A percentile compares a stretch with the other conserved stretches of the same genome.
phyloP scores from a whole-genome alignment of 2,113 vertebrate genomes.

The Montifringilla adamsi region DNA sequence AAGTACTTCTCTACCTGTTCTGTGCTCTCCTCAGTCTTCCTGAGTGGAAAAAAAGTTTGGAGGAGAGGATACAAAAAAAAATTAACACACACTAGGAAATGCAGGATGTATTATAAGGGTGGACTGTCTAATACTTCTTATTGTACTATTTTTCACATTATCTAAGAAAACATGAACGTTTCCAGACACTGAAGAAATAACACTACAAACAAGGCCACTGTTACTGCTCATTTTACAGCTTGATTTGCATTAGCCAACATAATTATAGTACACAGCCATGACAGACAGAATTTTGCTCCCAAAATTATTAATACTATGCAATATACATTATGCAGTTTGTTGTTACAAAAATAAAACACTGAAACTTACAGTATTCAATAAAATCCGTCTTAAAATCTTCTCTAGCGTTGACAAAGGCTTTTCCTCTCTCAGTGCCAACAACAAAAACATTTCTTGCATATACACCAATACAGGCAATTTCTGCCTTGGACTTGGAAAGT shows the following conservation, averaged over 20 bases:
- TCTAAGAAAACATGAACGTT: neutral
- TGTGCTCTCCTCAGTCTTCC: neutral
- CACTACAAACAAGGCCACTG: neutral
- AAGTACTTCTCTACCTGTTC: neutral
- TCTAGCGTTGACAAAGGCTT: constrained; percentile 75
- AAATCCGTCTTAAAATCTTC: constrained; percentile 83
- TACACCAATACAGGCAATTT: constrained; percentile 80
- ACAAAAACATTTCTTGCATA: constrained; percentile 79
- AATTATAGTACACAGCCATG: neutral
- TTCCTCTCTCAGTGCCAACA: constrained; percentile 79
- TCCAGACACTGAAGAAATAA: neutral
- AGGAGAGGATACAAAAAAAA: neutral
- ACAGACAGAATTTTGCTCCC: neutral
- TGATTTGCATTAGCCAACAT: neutral
- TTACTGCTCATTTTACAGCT: neutral
- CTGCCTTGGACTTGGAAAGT: constrained; percentile 80
- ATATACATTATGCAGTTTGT: neutral
- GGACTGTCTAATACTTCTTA: neutral
- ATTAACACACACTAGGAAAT: neutral
- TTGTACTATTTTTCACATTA: neutral
- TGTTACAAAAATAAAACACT: neutral
- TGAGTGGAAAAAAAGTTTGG: neutral
- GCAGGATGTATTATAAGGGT: neutral
- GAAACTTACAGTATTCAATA: constrained; percentile 79
- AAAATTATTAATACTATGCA: neutral